phyloP scores from a whole-genome alignment of 2,888 invertebrate genomes.

The Antheraea yamamai region DNA sequence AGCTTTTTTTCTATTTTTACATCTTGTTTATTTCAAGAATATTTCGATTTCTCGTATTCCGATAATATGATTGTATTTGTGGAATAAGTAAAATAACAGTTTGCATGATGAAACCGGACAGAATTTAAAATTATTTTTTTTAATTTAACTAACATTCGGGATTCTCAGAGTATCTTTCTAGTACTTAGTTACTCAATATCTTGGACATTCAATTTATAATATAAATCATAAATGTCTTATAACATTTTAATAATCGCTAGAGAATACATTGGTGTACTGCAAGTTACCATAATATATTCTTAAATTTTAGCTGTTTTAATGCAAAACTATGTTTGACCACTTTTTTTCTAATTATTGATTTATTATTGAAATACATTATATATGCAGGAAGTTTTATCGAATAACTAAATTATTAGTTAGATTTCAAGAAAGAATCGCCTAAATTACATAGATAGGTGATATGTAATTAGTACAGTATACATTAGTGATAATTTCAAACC shows the following conservation, averaged over 20 bases:
- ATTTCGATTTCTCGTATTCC: neutral
- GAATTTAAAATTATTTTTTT: neutral
- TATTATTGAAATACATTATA: neutral
- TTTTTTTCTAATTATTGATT: neutral
- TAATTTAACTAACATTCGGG: neutral
- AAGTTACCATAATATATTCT: neutral
- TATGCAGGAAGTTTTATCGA: neutral
- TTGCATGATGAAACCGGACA: neutral
- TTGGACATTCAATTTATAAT: neutral
- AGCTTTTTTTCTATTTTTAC: neutral
- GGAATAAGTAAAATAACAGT: neutral
- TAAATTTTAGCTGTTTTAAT: neutral
- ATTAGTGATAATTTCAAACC: neutral
- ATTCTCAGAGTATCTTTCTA: neutral
- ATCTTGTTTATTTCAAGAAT: neutral
- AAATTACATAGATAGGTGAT: neutral
- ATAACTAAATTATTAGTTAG: neutral
- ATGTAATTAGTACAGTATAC: neutral
- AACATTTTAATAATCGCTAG: neutral
- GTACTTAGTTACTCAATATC: neutral
- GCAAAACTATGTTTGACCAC: neutral
- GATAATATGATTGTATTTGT: constrained; percentile 1
- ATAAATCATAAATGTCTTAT: neutral
- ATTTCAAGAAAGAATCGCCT: neutral
- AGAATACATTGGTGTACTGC: neutral